A percentile compares a stretch with the other conserved stretches of the same genome.
Evolutionary conservation across 2,797 vertebrate species (phyloP).

Genomic region (Sphaeramia orbicularis): DNA sequence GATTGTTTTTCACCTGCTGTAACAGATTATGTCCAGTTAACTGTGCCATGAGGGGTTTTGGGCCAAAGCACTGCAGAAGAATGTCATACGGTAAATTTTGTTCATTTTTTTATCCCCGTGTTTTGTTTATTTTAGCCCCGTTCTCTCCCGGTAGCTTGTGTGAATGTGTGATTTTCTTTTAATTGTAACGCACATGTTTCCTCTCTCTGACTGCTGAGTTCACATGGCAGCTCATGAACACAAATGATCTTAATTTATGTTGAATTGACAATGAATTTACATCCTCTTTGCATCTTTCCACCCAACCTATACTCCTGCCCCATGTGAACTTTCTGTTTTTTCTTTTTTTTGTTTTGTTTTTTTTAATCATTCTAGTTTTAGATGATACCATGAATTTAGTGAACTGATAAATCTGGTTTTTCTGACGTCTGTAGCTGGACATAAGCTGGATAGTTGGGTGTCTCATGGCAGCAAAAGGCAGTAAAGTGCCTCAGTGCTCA

Average conservation of each 20-base stretch:
- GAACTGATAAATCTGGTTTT: slow-evolving; percentile 30
- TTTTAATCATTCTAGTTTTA: slow-evolving; percentile 37
- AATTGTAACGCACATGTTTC: slow-evolving; percentile 31
- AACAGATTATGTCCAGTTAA: slow-evolving; percentile 35
- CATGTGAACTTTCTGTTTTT: slow-evolving; percentile 26
- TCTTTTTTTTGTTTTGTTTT: too few relatives aligned
- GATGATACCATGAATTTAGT: slow-evolving; percentile 38
- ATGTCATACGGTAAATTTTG: slow-evolving; percentile 38
- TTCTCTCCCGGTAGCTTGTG: slow-evolving; percentile 16
- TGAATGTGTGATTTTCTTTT: slow-evolving; percentile 10
- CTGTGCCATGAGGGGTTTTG: slow-evolving; percentile 49
- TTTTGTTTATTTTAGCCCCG: not conserved
- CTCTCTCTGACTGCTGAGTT: slow-evolving; percentile 32
- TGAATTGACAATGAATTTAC: slow-evolving; percentile 33
- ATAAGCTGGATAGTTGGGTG: slow-evolving; percentile 49
- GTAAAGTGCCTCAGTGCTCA: slow-evolving; percentile 79
- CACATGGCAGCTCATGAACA: slow-evolving; percentile 44
- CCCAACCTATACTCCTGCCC: slow-evolving; percentile 7
- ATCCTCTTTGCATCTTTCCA: not conserved
- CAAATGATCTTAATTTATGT: slow-evolving; percentile 29
- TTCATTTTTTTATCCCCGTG: too few relatives aligned
- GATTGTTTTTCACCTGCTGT: slow-evolving; percentile 52
- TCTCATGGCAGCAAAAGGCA: slow-evolving; percentile 75
- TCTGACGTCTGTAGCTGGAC: slow-evolving; percentile 49
- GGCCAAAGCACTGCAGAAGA: slow-evolving; percentile 64